phyloP scores from a whole-genome alignment of 2,113 vertebrate genomes.

The Aythya baeri region DNA sequence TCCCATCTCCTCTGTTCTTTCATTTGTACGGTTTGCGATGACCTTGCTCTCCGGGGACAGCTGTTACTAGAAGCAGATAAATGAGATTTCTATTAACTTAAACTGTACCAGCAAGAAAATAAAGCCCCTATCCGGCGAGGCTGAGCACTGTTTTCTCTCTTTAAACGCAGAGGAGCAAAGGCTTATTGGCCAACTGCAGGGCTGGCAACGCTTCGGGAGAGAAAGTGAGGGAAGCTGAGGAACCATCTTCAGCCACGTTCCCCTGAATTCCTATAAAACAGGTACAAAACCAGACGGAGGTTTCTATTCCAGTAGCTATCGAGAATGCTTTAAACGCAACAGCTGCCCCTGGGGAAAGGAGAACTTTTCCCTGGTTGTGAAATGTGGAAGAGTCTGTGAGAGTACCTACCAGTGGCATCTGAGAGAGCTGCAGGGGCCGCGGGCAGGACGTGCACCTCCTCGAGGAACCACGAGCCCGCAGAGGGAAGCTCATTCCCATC shows the following conservation, averaged over 20 bases:
- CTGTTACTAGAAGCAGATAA: slow-evolving; percentile 11
- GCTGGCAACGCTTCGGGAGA: not conserved
- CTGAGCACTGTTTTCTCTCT: not conserved
- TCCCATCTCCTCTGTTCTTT: slow-evolving; percentile 37
- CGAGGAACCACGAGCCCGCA: not conserved
- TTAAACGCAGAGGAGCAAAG: not conserved
- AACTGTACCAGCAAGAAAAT: not conserved
- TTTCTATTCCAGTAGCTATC: slow-evolving; percentile 26
- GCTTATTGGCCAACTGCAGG: not conserved
- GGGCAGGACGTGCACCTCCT: not conserved
- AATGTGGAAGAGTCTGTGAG: not conserved
- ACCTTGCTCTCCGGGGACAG: slow-evolving; percentile 55
- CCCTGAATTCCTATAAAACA: not conserved
- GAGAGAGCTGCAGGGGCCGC: not conserved
- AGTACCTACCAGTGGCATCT: slow-evolving; percentile 13
- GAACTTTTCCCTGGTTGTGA: not conserved
- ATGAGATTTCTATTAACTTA: slow-evolving; percentile 23
- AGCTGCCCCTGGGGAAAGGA: slow-evolving; percentile 8
- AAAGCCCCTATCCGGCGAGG: not conserved
- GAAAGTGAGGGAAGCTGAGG: not conserved
- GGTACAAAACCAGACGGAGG: not conserved
- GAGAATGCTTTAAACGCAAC: slow-evolving; percentile 5
- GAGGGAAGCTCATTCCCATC: not conserved
- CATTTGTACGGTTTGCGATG: not conserved
- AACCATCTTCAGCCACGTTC: not conserved